Evolutionary conservation across 2,888 invertebrate genomes (phyloP).

Genomic region (Troides oblongomaculatus): DNA sequence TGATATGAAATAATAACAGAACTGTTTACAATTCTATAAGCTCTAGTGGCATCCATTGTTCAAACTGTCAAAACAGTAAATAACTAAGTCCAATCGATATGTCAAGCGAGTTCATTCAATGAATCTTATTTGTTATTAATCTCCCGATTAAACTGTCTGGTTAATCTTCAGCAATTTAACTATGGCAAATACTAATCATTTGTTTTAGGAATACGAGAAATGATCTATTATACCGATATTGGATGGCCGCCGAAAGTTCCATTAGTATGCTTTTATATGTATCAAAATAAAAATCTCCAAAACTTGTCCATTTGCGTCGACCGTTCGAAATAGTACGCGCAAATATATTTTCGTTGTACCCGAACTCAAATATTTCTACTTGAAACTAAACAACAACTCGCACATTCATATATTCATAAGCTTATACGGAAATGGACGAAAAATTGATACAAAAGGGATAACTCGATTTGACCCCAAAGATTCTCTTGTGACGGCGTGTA

Average conservation of each 20-base stretch:
- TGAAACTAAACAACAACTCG: not conserved
- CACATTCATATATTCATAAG: conserved; percentile 15
- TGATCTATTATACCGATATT: not conserved
- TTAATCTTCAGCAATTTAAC: not conserved
- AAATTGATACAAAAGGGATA: conserved; percentile 16
- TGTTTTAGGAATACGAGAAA: not conserved
- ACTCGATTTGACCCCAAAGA: conserved; percentile 12
- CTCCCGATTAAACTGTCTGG: not conserved
- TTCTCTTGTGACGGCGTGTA: not conserved
- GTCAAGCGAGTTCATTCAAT: conserved; percentile 14
- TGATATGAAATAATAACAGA: not conserved
- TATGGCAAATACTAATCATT: not conserved
- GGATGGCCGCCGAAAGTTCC: too few species aligned
- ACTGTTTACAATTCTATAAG: conserved; percentile 17
- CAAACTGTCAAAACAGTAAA: conserved; percentile 18
- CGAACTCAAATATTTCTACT: not conserved
- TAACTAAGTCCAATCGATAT: conserved; percentile 10
- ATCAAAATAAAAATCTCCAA: too few species aligned
- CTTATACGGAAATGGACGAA: not conserved
- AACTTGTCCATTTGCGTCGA: too few species aligned
- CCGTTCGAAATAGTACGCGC: not conserved
- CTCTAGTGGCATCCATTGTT: conserved; percentile 16
- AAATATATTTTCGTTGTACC: not conserved
- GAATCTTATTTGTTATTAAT: conserved; percentile 28
- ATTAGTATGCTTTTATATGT: too few species aligned